Evolutionary conservation across 1,140 invertebrate species (phyloP), one percentile per base, ranked within the genome.

Genomic region (Heliothis subflexa): DNA sequence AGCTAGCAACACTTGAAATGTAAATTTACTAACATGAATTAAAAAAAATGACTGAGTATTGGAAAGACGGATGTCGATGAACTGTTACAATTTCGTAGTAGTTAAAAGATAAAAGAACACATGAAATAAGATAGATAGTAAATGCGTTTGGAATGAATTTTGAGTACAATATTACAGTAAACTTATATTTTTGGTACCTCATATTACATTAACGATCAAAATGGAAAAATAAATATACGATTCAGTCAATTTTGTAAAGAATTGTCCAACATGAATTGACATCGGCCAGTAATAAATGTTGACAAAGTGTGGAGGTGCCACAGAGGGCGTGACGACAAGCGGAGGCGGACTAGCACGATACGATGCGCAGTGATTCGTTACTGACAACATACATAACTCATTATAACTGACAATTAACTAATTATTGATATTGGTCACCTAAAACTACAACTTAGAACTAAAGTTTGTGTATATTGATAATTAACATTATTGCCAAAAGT

Each of bases 91-190:
- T 40, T 5, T 40, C 5, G 5, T 40, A 40, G 33, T 40, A 40
- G 33, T 40, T 9, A n/a, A n/a, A 13, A 13, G 11, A 50, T 54
- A 7, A 7, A 54, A 9, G n/a, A 9, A 54, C 5, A 54, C 3
- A 16, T 16, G n/a, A 16, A 16, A 9, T n/a, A 54, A 4, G n/a
- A n/a, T 1, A 40, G n/a, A 71, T 10, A 75, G 18, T 78, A 78
- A 78, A 81, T 66, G 68, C 74, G 47, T 68, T 52, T 71, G 74
- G 73, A 80, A 80, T 79, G 47, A 80, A 80, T 45, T 64, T 52
- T 40, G 45, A 64, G 45, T 18, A 64, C 45, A 33, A 64, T 57
- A 64, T 62, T 40, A 61, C 25, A 33, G 40, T n/a, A 62, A 16
- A 11, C n/a, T 28, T 28, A 54, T 54, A 59, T 73, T 45, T 57